Base-by-base conservation (phyloP, 2,113 vertebrate genomes). In the Theristicus caerulescens region DNA sequence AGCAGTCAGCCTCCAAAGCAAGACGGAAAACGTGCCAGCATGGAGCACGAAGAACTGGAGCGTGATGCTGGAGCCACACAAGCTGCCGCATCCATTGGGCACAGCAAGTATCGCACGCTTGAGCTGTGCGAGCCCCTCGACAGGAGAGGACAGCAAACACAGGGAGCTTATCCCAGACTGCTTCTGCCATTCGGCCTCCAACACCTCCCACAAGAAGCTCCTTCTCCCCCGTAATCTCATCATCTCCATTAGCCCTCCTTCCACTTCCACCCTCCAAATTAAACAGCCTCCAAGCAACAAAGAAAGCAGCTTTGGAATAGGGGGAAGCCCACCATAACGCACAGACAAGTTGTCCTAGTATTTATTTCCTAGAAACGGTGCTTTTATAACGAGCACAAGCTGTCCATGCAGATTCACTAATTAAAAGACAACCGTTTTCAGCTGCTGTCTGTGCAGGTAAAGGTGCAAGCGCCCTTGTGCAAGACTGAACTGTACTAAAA, bases 21-120 rank as follows among this genome's bases (percentile, higher is more conserved):
- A 52, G 61, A 10, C 20, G 27, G 21, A 25, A 47, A n/a, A 44
- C 12, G 11, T 2, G 3, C 8, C 47, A 58, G 54, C 42, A 22
- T 0, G 2, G 5, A 69, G 19, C 22, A 34, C 2, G 1, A 36
- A 26, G 19, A 38, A 22, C 0, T 5, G 42, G 34, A 65, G 25
- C 0, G 0, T 2, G 38, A 86, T 20, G 20, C 1, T 32, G 25
- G 64, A 74, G 36, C 61, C 25, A 67, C 40, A 70, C 17, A 24
- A 66, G 29, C 44, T 77, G 36, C 55, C 49, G 55, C 55, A 44
- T 40, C 61, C 55, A 36, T 24, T 3, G 1, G 22, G 11, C 9
- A 2, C 0, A 1, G 51, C 16, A 29, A 12, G 7, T 9, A 51
- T 4, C 5, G 20, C 38, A 10, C 15, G 0, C 25, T 4, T 7